phyloP scores from a whole-genome alignment of 1,140 invertebrate genomes.

The Tribolium castaneum region DNA sequence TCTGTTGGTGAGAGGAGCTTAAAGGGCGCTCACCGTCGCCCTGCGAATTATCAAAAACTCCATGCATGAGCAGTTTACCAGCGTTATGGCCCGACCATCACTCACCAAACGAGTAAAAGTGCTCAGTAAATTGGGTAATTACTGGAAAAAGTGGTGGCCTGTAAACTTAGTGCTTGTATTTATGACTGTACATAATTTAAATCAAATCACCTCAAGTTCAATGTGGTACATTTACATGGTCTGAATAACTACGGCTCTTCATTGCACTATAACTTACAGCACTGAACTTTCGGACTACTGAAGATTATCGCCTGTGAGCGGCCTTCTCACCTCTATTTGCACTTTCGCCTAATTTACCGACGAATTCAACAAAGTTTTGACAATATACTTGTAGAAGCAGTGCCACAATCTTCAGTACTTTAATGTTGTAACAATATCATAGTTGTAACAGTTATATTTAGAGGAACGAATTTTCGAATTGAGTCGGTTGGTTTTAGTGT shows the following conservation, averaged over 20 bases:
- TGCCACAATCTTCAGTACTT: slow-evolving; percentile 27
- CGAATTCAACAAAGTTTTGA: slow-evolving; percentile 4
- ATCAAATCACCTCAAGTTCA: slow-evolving; percentile 48
- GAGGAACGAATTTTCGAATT: slow-evolving; percentile 9
- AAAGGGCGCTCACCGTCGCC: slow-evolving; percentile 59
- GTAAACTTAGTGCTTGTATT: slow-evolving; percentile 32
- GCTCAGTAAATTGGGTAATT: slow-evolving; percentile 31
- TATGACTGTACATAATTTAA: slow-evolving; percentile 41
- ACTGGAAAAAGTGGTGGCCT: slow-evolving; percentile 22
- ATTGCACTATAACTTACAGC: slow-evolving; percentile 17
- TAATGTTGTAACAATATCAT: slow-evolving; percentile 28
- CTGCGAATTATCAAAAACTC: slow-evolving; percentile 41
- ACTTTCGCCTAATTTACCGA: slow-evolving; percentile 19
- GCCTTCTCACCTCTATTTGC: background rate
- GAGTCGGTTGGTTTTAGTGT: background rate
- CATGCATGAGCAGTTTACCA: slow-evolving; percentile 52
- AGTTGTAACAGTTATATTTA: slow-evolving; percentile 28
- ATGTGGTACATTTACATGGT: slow-evolving; percentile 35
- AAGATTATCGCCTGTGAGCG: slow-evolving; percentile 32
- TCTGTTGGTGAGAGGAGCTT: slow-evolving; percentile 75
- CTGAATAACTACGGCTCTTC: slow-evolving; percentile 21
- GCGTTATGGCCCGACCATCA: slow-evolving; percentile 52
- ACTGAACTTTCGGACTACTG: background rate
- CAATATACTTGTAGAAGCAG: slow-evolving; percentile 10
- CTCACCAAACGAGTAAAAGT: slow-evolving; percentile 44